These are phyloP conservation scores for Brachionus angularis DNA, from an alignment of 1,140 invertebrate genomes.

Conservation along the genomic window DNA sequence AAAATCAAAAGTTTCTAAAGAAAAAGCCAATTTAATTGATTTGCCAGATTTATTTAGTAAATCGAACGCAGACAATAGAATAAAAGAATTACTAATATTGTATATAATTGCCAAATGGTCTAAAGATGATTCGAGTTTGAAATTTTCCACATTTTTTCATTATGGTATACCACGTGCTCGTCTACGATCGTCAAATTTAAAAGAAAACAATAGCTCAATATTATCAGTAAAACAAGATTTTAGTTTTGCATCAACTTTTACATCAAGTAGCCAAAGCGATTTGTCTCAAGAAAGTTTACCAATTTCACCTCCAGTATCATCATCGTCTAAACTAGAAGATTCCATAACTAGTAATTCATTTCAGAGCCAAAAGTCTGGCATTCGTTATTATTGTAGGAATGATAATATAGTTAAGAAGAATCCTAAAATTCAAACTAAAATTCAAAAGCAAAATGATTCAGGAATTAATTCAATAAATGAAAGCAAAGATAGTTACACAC, in stretches of 20 bases:
- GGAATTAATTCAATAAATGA: background rate
- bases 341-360: too few relatives aligned
- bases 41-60: too few relatives aligned
- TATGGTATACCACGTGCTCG: constrained; percentile 33
- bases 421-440: too few relatives aligned
- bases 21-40: too few relatives aligned
- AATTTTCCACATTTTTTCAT: constrained; percentile 37
- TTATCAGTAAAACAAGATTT: background rate
- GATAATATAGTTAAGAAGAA: background rate
- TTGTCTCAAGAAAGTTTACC: background rate
- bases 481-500: background rate
- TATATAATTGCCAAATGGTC: constrained; percentile 38
- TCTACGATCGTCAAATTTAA: background rate
- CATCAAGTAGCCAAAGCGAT: background rate
- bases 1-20: too few relatives aligned
- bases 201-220: background rate
- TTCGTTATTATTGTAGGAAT: background rate
- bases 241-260: background rate
- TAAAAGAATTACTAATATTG: constrained; percentile 15
- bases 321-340: background rate
- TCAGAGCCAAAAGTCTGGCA: background rate
- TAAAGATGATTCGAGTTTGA: constrained; percentile 25
- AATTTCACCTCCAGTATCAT: background rate
- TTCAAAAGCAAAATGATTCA: background rate
- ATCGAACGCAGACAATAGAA: too few relatives aligned